These are phyloP conservation scores for Sinocyclocheilus rhinocerous DNA, from an alignment of 2,113 vertebrate genomes.

Conservation along the genomic window DNA sequence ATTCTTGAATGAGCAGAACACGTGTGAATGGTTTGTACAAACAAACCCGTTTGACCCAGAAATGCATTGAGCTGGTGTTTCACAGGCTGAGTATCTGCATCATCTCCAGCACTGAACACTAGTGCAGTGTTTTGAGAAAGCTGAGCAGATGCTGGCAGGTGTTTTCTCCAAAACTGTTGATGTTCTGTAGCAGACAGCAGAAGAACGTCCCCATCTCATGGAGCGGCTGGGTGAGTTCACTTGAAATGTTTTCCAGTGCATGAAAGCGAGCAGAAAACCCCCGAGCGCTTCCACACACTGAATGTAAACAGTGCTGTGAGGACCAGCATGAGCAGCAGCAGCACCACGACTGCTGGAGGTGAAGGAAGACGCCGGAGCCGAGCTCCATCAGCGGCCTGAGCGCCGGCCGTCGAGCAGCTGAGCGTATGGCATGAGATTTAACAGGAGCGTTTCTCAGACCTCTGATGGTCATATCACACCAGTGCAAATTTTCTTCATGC, in stretches of 20 bases:
- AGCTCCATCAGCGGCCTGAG: no score
- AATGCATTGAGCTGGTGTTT: neutral
- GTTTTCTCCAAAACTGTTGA: conserved; percentile 27
- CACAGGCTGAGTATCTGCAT: neutral
- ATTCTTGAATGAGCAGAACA: neutral
- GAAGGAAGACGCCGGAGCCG: neutral
- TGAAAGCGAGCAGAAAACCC: conserved; percentile 56
- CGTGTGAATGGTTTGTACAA: neutral
- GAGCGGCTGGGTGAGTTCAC: conserved; percentile 47
- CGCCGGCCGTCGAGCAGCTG: neutral
- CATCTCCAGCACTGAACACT: neutral
- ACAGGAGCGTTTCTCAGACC: conserved; percentile 69
- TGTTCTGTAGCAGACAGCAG: neutral
- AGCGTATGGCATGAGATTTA: conserved; percentile 62
- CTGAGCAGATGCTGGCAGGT: conserved; percentile 50
- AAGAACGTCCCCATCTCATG: conserved; percentile 35
- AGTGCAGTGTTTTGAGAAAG: conserved; percentile 51
- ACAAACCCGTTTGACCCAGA: neutral
- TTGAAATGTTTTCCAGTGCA: conserved; percentile 21
- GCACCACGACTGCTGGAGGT: neutral
- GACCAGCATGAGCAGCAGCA: conserved; percentile 57
- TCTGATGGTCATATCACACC: conserved; percentile 70
- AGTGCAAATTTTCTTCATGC: no score
- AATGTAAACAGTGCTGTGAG: conserved; percentile 48
- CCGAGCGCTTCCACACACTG: conserved; percentile 32